Evolutionary conservation across 2,888 invertebrate genomes (phyloP), one percentile per base, ranked within the genome.

Genomic region (Ennomos fuscantarius): DNA sequence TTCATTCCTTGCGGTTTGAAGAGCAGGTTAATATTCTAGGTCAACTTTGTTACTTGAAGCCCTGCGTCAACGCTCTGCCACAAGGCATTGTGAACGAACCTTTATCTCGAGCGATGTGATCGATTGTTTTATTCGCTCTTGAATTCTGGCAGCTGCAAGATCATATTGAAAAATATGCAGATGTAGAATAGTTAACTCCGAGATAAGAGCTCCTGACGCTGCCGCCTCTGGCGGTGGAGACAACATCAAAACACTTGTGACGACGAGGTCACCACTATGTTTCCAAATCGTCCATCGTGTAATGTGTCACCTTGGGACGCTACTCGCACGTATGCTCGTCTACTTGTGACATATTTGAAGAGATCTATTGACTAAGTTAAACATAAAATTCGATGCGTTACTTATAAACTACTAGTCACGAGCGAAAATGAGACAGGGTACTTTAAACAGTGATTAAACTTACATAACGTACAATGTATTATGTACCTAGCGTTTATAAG

Each of bases 71-170:
- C 15, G 56, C 39, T 53, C 54, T 41, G 15, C 8, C 24, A 42
- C 44, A 57, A 51, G 51, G 45, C 43, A 15, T 49, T 53, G 60
- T 49, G 42, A 60, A 60, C 53, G 53, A 53, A 52, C 60, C 35
- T 44, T 56, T 60, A 60, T 60, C 60, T 55, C 37, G n/a, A 13
- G 55, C 9, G 34, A n/a, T 54, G 39, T 48, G 13, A 48, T 46
- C 12, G 44, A 55, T 50, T 46, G 51, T 42, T 40, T 51, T 42
- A 41, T 48, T 50, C 41, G 15, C 42, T 44, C 35, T 45, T 13
- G 47, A 56, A 24, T 3, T 1, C 8, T 41, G 39, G 15, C 2
- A 24, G 31, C 41, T 12, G 8, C 11, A 11, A 1, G 36, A 9
- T 6, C 24, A n/a, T n/a, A 24, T 24, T 6, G 12, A 40, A 24